Evolutionary conservation across 2,113 vertebrate genomes (phyloP).

Genomic region (Urocitellus parryii): DNA sequence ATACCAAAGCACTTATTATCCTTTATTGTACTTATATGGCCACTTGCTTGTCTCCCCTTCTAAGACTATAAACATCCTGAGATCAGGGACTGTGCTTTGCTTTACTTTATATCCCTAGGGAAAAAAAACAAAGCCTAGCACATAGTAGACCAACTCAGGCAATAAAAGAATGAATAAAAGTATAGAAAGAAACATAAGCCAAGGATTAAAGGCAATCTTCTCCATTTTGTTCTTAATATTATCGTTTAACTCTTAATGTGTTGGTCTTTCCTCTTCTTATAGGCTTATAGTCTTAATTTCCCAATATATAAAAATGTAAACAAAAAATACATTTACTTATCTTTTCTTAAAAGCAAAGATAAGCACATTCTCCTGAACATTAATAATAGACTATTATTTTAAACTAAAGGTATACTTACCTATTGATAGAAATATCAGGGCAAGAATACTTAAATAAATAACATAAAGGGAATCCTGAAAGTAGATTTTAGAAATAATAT

Average conservation of each 20-base stretch:
- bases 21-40: neutral
- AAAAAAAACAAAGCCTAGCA: slow-evolving; percentile 20
- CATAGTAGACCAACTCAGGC: neutral
- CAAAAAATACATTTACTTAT: neutral
- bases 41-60: neutral
- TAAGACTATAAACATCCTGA: neutral
- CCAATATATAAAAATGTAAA: neutral
- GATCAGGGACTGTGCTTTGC: neutral
- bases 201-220: neutral
- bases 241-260: slow-evolving; percentile 19
- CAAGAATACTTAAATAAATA: neutral
- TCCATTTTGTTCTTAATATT: slow-evolving; percentile 2
- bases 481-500: slow-evolving; percentile 50
- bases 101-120: neutral
- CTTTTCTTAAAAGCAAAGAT: slow-evolving; percentile 47
- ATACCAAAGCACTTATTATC: neutral
- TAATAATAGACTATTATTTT: neutral
- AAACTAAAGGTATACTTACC: neutral
- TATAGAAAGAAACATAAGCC: neutral
- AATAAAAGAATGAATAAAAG: slow-evolving; percentile 18
- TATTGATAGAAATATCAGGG: neutral
- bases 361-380: slow-evolving; percentile 43
- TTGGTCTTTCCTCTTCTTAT: slow-evolving; percentile 20
- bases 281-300: neutral
- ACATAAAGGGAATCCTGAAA: neutral